phyloP scores from a whole-genome alignment of 2,113 vertebrate species.

The Ammodytes marinus region DNA sequence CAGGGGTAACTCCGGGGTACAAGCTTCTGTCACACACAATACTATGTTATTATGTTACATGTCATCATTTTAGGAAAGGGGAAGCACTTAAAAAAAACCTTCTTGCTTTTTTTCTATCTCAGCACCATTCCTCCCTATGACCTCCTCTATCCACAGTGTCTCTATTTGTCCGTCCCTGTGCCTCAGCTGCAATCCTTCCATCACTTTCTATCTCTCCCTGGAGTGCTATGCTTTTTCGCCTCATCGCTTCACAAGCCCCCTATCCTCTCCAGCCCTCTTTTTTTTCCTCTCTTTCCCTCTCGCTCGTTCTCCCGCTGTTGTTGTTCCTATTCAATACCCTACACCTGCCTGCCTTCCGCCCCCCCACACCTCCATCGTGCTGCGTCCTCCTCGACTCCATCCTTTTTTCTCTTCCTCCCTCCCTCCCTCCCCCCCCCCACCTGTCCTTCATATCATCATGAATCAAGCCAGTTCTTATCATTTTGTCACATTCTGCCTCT shows the following conservation, averaged over 20 bases:
- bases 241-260: conserved; percentile 65
- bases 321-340: conserved; percentile 48
- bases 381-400: conserved; percentile 64
- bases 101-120: conserved; percentile 45
- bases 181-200: conserved; percentile 73
- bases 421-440: conserved; percentile 19
- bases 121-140: conserved; percentile 21
- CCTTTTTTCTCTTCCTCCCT: conserved; percentile 11
- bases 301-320: background rate
- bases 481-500: conserved; percentile 58
- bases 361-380: conserved; percentile 23
- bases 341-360: conserved; percentile 4
- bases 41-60: conserved; percentile 35
- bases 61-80: conserved; percentile 51
- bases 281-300: background rate
- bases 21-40: conserved; percentile 16
- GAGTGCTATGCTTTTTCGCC: conserved; percentile 76
- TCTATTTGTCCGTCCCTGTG: conserved; percentile 44
- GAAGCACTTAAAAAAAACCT: conserved; percentile 47
- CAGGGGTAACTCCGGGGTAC: background rate
- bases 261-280: conserved; percentile 10
- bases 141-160: conserved; percentile 26
- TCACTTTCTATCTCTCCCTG: conserved; percentile 74
- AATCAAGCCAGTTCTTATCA: conserved; percentile 62
- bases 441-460: conserved; percentile 46